Percentiles rank a stretch among this genome's conserved stretches.
These are phyloP conservation scores for Metridium senile DNA, from an alignment of 92 coral and sea anemone genomes.

Conservation along the genomic window DNA sequence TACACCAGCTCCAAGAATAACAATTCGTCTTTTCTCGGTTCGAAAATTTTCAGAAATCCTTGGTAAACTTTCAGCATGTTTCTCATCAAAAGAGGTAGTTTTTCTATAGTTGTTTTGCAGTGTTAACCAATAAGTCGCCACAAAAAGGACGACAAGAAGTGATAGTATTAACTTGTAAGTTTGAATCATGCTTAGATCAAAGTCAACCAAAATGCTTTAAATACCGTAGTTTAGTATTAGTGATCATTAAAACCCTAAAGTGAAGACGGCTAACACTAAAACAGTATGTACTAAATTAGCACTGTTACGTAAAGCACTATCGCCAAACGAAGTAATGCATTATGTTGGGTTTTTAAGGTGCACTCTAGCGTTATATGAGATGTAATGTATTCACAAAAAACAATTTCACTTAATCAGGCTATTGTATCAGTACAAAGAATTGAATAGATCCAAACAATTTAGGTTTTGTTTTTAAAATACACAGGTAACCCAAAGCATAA, in stretches of 20 bases:
- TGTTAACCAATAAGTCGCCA: background rate
- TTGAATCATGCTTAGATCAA: too few relatives aligned
- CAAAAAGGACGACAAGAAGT: background rate
- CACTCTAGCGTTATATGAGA: too few relatives aligned
- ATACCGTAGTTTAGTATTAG: too few relatives aligned
- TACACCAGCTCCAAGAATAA: conserved; percentile 65
- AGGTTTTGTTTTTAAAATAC: background rate
- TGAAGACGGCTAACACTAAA: too few relatives aligned
- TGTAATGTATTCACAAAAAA: background rate
- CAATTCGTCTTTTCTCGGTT: conserved; percentile 15
- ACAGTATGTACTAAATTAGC: too few relatives aligned
- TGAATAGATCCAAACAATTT: background rate
- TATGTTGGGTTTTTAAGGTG: too few relatives aligned
- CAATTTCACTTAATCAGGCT: background rate
- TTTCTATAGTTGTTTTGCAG: background rate
- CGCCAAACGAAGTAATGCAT: too few relatives aligned
- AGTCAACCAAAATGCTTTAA: too few relatives aligned
- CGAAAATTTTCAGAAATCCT: background rate
- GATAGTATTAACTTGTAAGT: too few relatives aligned
- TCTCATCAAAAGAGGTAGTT: background rate
- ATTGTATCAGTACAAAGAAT: background rate
- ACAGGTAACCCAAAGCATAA: background rate
- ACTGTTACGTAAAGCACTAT: too few relatives aligned
- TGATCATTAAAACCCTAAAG: too few relatives aligned
- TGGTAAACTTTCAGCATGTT: background rate